Base-by-base conservation (phyloP, 2,797 vertebrate species). In the Somateria mollissima region DNA sequence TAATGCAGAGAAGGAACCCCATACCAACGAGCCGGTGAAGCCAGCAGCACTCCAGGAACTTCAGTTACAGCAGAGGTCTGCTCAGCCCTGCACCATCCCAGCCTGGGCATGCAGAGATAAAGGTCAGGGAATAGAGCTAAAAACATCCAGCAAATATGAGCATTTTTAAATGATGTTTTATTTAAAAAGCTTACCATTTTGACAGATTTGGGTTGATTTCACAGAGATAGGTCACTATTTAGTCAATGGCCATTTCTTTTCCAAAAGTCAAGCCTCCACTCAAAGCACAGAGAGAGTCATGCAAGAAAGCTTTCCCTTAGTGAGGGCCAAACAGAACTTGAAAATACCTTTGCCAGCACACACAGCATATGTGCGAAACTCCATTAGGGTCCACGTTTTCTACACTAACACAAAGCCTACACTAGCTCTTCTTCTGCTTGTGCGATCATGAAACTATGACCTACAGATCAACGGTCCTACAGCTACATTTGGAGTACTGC, bases 201-300 rank as follows among this genome's bases (percentile, higher is more conserved):
- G 84, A 58, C 90, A 96, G 90, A 94, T 94, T 92, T 85, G 45
- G 78, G 86, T 54, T 92, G 92, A 94, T 94, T 93, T 93, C 58
- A 77, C 6, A 0, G 65, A 95, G 81, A 96, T 85, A 92, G 75
- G 61, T 65, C 92, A 79, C 83, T 37, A 72, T 75, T 92, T 77
- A 83, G 90, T 92, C 94, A 93, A 77, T 41, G 88, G 61, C 45
- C 64, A 73, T 86, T 92, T 93, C 72, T 80, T 66, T 87, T 94
- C 89, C 92, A 94, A 89, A 58, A 69, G 87, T 94, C 89, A 94
- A 84, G 72, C 72, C 90, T 87, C 73, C 28, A 58, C 75, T 91
- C 90, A 65, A 89, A 94, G 87, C 72, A 58, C 45, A 89, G 94
- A 94, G 56, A 34, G 54, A 89, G 60, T 92, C 74, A 57, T 58